A percentile compares a stretch with the other conserved stretches of the same genome.
Conservation (phyloP, 2,797 vertebrate genomes). For the Onychomys torridus region DNA sequence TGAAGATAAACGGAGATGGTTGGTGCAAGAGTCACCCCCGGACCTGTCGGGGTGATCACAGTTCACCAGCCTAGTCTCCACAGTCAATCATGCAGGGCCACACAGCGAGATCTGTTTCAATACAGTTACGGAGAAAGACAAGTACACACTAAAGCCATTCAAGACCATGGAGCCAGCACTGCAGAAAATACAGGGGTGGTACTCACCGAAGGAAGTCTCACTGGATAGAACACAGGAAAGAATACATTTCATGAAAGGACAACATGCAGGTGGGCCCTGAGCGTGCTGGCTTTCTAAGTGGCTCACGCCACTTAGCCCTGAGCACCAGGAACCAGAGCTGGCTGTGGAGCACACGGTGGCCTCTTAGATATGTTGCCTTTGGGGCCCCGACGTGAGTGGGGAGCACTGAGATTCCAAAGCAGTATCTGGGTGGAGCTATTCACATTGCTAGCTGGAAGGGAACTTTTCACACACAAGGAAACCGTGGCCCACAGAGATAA, state of each 20-base stretch:
- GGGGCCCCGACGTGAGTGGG: no score
- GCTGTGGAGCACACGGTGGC: background rate
- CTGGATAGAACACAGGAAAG: background rate
- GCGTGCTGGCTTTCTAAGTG: background rate
- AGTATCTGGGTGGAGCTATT: background rate
- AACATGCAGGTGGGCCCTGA: background rate
- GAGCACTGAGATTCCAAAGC: background rate
- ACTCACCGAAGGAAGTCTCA: background rate
- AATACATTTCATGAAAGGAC: background rate
- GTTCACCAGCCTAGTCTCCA: background rate
- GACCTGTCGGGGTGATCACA: no score
- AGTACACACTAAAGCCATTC: background rate
- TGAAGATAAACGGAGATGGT: background rate
- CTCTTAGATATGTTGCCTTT: background rate
- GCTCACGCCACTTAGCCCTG: background rate
- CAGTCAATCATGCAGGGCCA: background rate
- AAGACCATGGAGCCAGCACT: background rate
- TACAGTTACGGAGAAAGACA: background rate
- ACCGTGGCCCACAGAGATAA: background rate
- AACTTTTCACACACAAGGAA: background rate
- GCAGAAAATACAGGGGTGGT: background rate
- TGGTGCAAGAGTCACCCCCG: background rate
- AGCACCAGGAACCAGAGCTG: background rate
- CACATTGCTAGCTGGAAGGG: background rate
- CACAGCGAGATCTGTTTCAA: background rate